Evolutionary conservation across 2,888 invertebrate genomes (phyloP), one percentile per base, ranked within the genome.

Genomic region (Tubiluchus corallicola): DNA sequence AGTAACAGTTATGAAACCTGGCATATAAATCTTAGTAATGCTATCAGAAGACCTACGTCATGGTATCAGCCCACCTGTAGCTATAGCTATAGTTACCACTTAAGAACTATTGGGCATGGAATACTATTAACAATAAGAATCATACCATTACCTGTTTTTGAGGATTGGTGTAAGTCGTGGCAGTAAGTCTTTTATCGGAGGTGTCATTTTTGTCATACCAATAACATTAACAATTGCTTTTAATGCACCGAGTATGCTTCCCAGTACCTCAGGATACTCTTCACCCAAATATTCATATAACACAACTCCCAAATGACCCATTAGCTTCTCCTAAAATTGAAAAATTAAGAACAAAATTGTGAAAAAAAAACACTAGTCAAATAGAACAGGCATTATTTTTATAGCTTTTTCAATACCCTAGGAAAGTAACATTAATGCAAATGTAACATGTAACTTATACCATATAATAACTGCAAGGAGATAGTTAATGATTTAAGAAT

Each of bases 161-260:
- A 98, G 71, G 60, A 98, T 98, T 0, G 98, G 98, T 1, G 98
- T 99, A 37, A 98, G 70, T 47, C 96, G 73, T 0, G 98, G 98
- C 42, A 98, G 68, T 17, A 98, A 71, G 70, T 98, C 96, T 69
- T 99, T 99, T 58, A 98, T 99, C 2, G 98, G 98, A 3, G 98
- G 98, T 2, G 94, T 98, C 98, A 99, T 99, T 69, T 98, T 96
- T 0, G 94, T 94, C 98, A 98, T 98, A 55, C 98, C 98, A 58
- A 99, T 98, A 3, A 99, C 98, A 65, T 96, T 98, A 3, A 98
- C 96, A 54, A 98, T 99, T 1, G 88, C 88, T 67, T 98, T 98
- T n/a, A 98, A 68, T 0, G 96, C 98, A 2, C 96, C 98, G 42
- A 99, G 72, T 60, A 98, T 98, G 40, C 92, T 92, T 37, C 98